Evolutionary conservation across 2,797 vertebrate species (phyloP).

Genomic region (Semotilus atromaculatus): DNA sequence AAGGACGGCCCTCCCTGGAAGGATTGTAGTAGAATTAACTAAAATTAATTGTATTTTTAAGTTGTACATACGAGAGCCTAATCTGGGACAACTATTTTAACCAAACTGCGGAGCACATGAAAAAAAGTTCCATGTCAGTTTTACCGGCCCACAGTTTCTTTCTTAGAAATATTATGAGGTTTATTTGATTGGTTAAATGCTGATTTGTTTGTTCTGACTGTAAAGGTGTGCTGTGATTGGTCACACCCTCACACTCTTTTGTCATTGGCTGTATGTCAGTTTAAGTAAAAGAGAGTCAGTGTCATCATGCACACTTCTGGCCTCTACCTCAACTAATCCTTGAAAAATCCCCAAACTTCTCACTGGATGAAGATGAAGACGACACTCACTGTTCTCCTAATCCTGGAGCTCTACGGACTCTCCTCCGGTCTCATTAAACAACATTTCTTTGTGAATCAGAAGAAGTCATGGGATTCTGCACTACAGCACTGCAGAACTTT

Average conservation of each 20-base stretch:
- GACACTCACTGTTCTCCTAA: not conserved
- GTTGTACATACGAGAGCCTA: too few species aligned
- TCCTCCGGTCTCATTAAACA: constrained; percentile 14
- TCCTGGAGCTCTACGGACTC: constrained; percentile 29
- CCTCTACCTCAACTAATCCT: not conserved
- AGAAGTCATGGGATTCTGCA: not conserved
- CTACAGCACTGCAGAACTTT: not conserved
- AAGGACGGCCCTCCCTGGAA: too few species aligned
- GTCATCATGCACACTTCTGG: not conserved
- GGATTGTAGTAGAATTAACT: too few species aligned
- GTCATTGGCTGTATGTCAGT: constrained; percentile 14
- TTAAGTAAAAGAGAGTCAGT: not conserved
- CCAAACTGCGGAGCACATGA: too few species aligned
- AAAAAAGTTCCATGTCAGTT: too few species aligned
- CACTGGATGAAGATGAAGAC: constrained; percentile 38
- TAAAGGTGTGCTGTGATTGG: constrained; percentile 16
- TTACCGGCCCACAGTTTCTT: too few species aligned
- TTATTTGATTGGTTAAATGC: not conserved
- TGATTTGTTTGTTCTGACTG: not conserved
- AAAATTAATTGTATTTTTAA: too few species aligned
- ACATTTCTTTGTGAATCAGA: not conserved
- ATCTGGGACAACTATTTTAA: too few species aligned
- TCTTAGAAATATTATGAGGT: too few species aligned
- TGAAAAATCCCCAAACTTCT: too few species aligned
- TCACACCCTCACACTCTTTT: not conserved